Evolutionary conservation across 2,113 vertebrate species (phyloP).

Genomic region (Phylloscopus trochilus): DNA sequence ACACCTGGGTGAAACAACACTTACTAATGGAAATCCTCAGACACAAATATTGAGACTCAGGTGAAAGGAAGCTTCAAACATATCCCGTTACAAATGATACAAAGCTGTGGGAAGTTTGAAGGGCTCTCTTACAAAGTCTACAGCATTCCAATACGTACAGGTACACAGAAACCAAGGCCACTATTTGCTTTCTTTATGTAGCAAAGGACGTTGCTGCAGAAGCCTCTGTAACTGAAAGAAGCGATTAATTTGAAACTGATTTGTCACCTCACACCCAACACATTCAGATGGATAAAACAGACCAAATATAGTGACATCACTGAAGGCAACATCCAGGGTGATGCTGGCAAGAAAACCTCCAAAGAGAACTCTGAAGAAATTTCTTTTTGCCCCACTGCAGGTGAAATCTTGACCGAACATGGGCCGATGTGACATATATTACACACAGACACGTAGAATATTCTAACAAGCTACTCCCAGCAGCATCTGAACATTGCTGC

Average conservation of each 20-base stretch:
- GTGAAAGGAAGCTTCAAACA: background rate
- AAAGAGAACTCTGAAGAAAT: background rate
- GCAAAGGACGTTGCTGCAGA: background rate
- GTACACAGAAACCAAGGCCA: background rate
- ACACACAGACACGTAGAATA: background rate
- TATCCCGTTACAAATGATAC: background rate
- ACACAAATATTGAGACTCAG: background rate
- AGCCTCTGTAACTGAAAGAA: background rate
- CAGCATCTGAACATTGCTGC: background rate
- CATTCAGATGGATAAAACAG: background rate
- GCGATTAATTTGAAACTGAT: background rate
- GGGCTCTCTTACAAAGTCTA: background rate
- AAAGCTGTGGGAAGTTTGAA: background rate
- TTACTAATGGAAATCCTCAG: background rate
- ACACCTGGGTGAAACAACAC: background rate
- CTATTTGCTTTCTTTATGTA: background rate
- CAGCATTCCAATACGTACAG: accelerated
- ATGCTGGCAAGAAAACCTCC: background rate
- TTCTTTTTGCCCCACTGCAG: background rate
- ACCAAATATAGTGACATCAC: background rate
- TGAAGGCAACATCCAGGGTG: background rate
- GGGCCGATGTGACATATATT: background rate
- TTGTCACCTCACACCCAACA: background rate
- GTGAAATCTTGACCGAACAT: background rate
- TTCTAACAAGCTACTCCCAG: background rate